These are phyloP conservation scores for Archips xylosteana DNA, from an alignment of 2,888 invertebrate genomes.

Conservation along the genomic window DNA sequence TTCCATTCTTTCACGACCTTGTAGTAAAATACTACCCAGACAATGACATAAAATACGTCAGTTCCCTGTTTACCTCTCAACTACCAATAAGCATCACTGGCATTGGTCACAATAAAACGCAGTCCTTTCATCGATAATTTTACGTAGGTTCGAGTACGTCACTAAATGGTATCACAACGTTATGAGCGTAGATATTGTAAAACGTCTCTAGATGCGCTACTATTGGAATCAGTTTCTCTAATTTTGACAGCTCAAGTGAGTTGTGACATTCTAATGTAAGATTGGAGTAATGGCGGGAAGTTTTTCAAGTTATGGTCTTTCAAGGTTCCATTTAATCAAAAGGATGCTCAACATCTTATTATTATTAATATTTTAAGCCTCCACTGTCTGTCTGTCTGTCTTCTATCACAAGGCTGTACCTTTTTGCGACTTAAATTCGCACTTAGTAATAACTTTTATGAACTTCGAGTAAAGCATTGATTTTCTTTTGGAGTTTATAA, in stretches of 20 bases:
- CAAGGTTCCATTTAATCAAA: too few relatives aligned
- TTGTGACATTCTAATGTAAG: not conserved
- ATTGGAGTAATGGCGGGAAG: not conserved
- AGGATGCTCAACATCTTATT: too few relatives aligned
- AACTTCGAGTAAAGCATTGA: too few relatives aligned
- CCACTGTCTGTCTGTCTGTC: too few relatives aligned
- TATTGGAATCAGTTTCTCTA: not conserved
- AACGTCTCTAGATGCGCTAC: slow-evolving; percentile 29
- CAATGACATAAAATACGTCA: not conserved
- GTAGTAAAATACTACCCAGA: not conserved
- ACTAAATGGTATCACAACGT: not conserved
- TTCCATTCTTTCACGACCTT: not conserved
- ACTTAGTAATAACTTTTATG: too few relatives aligned
- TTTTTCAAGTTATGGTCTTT: not conserved
- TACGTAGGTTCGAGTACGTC: not conserved
- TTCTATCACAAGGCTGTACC: too few relatives aligned
- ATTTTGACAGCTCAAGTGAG: slow-evolving; percentile 28
- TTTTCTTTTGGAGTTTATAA: too few relatives aligned
- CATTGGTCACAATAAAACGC: not conserved
- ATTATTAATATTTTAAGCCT: too few relatives aligned
- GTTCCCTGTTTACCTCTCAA: not conserved
- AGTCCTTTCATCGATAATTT: slow-evolving; percentile 19
- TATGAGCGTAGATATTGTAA: not conserved
- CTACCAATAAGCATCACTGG: not conserved
- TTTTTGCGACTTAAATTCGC: too few relatives aligned